Evolutionary conservation across 2,113 vertebrate genomes (phyloP).

Genomic region (Eublepharis macularius): DNA sequence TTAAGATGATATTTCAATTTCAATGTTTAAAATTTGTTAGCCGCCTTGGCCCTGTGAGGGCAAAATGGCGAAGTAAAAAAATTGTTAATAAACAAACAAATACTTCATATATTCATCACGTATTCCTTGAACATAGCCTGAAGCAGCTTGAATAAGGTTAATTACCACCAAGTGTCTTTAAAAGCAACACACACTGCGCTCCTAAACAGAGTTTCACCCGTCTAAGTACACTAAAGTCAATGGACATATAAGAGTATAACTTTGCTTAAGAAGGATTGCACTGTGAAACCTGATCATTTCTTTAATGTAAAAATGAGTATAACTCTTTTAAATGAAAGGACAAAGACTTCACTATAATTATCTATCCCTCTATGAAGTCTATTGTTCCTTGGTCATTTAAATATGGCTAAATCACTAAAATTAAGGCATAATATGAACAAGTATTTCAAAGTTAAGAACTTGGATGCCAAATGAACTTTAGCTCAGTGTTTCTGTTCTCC

Average conservation of each 20-base stretch:
- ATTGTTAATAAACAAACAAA: too few relatives aligned
- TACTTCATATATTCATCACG: too few relatives aligned
- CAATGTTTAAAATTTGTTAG: too few relatives aligned
- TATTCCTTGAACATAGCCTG: not conserved
- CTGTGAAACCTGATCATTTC: too few relatives aligned
- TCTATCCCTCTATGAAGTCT: accelerated
- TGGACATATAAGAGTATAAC: too few relatives aligned
- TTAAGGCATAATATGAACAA: conserved; percentile 7
- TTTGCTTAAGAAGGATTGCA: too few relatives aligned
- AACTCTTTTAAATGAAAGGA: not conserved
- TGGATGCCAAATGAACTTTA: conserved; percentile 6
- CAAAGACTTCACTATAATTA: accelerated
- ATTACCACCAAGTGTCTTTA: not conserved
- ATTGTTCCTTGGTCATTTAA: not conserved
- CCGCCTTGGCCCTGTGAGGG: too few relatives aligned
- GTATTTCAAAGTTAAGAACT: conserved; percentile 7
- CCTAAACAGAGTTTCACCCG: not conserved
- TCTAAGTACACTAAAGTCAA: too few relatives aligned
- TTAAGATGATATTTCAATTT: too few relatives aligned
- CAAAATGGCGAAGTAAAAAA: too few relatives aligned
- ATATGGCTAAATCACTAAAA: not conserved
- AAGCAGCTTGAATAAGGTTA: conserved; percentile 29
- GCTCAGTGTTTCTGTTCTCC: not conserved
- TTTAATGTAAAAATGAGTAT: not conserved
- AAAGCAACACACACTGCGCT: not conserved